Base-by-base conservation (phyloP, 2,888 invertebrate species). In the Tetragonula carbonaria region DNA sequence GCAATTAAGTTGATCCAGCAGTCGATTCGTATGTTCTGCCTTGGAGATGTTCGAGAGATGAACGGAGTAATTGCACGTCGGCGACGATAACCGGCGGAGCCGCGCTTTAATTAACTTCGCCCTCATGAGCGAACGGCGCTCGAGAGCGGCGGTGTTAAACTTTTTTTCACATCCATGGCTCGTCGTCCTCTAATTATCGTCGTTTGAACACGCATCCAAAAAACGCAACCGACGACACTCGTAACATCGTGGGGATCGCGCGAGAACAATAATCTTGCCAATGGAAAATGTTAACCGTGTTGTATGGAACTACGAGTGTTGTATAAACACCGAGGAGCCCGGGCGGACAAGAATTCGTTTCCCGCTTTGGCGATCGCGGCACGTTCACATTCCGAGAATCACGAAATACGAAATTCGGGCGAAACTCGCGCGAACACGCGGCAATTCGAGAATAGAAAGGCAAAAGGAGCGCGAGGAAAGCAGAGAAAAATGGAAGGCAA, bases 381-480 rank as follows among this genome's bases (percentile, higher is more conserved):
- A 72, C 38, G 57, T 28, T 53, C 50, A 45, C 38, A 53, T 28
- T 23, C n/a, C n/a, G 18, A 51, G 53, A 62, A 55, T 4, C 38
- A 51, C 55, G 82, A 55, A 33, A 23, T 13, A 59, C 18, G 38
- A 55, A 55, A 23, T 13, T 23, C 5, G 23, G 51, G 23, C 70
- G 71, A 75, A 70, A 80, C 71, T 78, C 81, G 86, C 63, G 28
- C 76, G 67, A 67, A 73, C 74, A 53, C 70, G 51, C 77, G 67
- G 6, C 77, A 72, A 73, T 77, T 87, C 81, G 84, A 79, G 80
- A 88, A 86, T 86, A 83, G 78, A 86, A 81, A 68, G 85, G 65
- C 59, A 83, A 86, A 86, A 86, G 59, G 74, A 80, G 51, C 23
- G 51, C 23, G 50, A 28, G 28, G 23, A 62, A n/a, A 50, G 70